phyloP scores from a whole-genome alignment of 2,888 invertebrate genomes.

The Globia sparganii region DNA sequence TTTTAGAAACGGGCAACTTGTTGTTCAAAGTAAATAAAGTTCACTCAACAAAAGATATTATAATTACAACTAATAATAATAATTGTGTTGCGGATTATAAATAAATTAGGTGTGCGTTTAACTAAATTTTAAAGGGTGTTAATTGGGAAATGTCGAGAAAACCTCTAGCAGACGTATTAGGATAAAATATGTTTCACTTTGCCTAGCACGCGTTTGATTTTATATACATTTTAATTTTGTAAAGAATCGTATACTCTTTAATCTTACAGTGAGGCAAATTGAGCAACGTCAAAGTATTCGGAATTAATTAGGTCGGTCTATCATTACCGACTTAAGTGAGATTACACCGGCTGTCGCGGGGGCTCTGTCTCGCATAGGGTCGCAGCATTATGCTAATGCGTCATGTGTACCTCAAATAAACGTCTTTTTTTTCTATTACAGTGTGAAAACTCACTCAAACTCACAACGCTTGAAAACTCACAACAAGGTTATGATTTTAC shows the following conservation, averaged over 20 bases:
- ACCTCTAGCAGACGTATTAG: conserved; percentile 71
- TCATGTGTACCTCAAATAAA: neutral
- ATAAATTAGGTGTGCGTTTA: conserved; percentile 42
- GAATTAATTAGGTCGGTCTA: neutral
- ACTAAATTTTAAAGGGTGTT: conserved; percentile 24
- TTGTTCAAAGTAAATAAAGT: neutral
- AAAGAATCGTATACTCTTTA: conserved; percentile 46
- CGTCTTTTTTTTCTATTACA: neutral
- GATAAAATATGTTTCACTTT: conserved; percentile 67
- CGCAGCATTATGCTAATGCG: neutral
- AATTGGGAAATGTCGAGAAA: conserved; percentile 59
- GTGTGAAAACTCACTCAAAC: too few relatives aligned
- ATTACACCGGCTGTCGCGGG: neutral
- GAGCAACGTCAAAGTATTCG: conserved; percentile 35
- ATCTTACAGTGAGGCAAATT: conserved; percentile 44
- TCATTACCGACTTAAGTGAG: neutral
- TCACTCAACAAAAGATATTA: conserved; percentile 40
- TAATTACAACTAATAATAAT: conserved; percentile 16
- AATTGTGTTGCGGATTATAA: conserved; percentile 18
- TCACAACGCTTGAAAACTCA: too few relatives aligned
- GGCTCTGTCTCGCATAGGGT: neutral
- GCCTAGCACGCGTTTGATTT: conserved; percentile 58
- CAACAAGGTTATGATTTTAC: neutral
- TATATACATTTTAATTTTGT: conserved; percentile 37
- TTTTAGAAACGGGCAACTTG: neutral